Evolutionary conservation across 2,113 vertebrate species (phyloP).

Genomic region (Chloroceryle aenea): DNA sequence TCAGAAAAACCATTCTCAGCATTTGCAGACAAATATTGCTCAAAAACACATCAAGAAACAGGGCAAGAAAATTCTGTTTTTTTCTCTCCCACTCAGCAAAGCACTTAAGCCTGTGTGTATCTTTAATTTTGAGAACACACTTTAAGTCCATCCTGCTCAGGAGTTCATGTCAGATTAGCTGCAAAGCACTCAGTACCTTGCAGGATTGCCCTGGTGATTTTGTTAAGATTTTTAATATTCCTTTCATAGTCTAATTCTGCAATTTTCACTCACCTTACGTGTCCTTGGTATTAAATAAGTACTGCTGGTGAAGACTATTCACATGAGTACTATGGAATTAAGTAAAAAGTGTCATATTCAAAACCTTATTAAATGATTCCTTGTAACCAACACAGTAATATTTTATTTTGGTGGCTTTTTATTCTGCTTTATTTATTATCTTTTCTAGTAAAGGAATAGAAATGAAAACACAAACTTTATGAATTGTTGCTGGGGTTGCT

Average conservation of each 20-base stretch:
- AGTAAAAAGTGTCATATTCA: neutral
- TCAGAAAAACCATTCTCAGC: neutral
- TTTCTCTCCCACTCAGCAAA: neutral
- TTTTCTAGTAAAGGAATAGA: neutral
- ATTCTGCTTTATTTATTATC: neutral
- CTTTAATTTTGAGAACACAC: neutral
- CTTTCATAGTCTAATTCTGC: neutral
- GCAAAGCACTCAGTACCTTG: neutral
- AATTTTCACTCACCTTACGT: neutral
- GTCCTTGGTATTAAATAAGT: neutral
- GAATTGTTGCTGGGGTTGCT: neutral
- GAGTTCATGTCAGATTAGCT: neutral
- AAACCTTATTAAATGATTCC: neutral
- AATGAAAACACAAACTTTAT: neutral
- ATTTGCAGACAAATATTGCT: neutral
- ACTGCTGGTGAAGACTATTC: neutral
- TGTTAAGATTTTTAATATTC: neutral
- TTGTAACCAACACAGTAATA: neutral
- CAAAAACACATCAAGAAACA: neutral
- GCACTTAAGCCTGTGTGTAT: neutral
- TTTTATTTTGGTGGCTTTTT: neutral
- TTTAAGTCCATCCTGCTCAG: neutral
- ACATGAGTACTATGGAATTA: neutral
- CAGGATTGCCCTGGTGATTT: neutral
- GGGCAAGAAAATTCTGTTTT: neutral